Evolutionary conservation across 2,888 invertebrate species (phyloP).

Genomic region (Ophioninae sp.): DNA sequence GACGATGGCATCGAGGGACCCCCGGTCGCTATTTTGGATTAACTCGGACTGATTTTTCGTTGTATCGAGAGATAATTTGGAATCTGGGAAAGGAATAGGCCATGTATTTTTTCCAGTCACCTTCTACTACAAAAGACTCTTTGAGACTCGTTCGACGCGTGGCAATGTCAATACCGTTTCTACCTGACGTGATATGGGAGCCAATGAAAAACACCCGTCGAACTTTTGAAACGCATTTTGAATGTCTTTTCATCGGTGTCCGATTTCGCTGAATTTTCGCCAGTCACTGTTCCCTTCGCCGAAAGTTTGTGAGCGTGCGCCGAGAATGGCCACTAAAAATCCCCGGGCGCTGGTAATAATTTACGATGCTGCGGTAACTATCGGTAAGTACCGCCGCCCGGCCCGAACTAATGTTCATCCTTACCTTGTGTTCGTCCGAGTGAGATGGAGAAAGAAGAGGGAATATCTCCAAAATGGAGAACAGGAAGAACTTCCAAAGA

Average conservation of each 20-base stretch:
- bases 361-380: conserved; percentile 79
- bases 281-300: conserved; percentile 56
- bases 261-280: conserved; percentile 36
- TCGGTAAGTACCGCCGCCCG: conserved; percentile 75
- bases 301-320: conserved; percentile 62
- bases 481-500: conserved; percentile 31
- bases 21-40: too few species aligned
- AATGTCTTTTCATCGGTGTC: conserved; percentile 28
- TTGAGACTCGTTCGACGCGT: background rate
- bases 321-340: conserved; percentile 75
- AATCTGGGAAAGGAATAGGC: too few species aligned
- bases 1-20: too few species aligned
- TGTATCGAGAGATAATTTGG: too few species aligned
- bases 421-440: conserved; percentile 53
- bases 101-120: too few species aligned
- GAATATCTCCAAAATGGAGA: conserved; percentile 38
- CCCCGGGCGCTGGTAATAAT: conserved; percentile 77
- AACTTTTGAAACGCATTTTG: conserved; percentile 17
- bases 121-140: too few species aligned
- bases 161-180: background rate
- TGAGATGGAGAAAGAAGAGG: conserved; percentile 44
- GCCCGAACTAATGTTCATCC: conserved; percentile 72
- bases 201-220: background rate
- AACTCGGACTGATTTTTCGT: too few species aligned
- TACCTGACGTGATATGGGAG: background rate